Conservation (phyloP, 53 echinoderm and acorn worm species). For the Henricia sp. region DNA sequence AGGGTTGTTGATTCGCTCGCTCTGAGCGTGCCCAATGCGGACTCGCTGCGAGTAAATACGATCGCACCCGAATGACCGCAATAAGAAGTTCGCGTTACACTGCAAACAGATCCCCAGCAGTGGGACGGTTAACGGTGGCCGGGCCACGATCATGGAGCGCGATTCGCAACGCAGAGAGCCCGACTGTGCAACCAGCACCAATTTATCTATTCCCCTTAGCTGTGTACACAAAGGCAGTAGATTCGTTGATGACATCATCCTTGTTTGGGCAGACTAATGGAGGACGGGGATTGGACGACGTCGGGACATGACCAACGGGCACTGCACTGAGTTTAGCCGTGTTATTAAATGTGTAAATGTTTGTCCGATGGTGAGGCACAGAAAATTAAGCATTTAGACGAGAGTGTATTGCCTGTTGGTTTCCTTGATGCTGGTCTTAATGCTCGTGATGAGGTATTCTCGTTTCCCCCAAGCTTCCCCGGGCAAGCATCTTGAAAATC, state of each 20-base stretch:
- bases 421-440: not conserved
- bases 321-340: slow-evolving; percentile 25
- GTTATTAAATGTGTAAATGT: slow-evolving; percentile 55
- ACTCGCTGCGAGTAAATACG: slow-evolving; percentile 18
- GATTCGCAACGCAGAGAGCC: slow-evolving; percentile 17
- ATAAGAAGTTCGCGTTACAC: slow-evolving; percentile 38
- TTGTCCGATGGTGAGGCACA: slow-evolving; percentile 32
- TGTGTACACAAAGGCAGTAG: slow-evolving; percentile 36
- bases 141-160: slow-evolving; percentile 5
- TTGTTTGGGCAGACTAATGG: slow-evolving; percentile 17
- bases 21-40: not conserved
- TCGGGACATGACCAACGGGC: slow-evolving; percentile 15
- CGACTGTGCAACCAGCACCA: not conserved
- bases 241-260: slow-evolving; percentile 16
- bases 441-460: not conserved
- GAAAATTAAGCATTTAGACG: slow-evolving; percentile 56
- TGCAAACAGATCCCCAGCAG: slow-evolving; percentile 37
- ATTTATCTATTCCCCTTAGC: not conserved
- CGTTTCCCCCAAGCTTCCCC: not conserved
- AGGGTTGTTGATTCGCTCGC: not conserved
- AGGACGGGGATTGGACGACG: not conserved
- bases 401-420: slow-evolving; percentile 13
- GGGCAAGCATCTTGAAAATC: too few species aligned
- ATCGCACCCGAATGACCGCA: slow-evolving; percentile 17
- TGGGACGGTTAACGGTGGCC: not conserved